These are phyloP conservation scores for Harlomillsia oculata DNA, from an alignment of 1,140 invertebrate species.

Conservation along the genomic window DNA sequence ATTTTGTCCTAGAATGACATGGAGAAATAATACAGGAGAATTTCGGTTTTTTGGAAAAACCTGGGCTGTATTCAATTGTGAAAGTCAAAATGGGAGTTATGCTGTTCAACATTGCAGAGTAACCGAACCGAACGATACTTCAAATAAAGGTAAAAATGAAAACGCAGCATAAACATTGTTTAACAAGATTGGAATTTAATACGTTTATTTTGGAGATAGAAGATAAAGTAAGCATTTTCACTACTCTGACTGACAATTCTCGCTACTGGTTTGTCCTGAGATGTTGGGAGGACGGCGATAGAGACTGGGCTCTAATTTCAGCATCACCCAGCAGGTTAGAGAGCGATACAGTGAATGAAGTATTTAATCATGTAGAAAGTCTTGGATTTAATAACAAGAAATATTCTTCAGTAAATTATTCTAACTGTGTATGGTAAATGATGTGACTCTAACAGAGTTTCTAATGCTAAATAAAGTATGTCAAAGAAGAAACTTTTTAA, in stretches of 20 bases:
- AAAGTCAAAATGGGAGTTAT: neutral
- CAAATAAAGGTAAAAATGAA: neutral
- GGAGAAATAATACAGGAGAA: neutral
- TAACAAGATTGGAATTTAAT: neutral
- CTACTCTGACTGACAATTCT: neutral
- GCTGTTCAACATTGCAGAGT: neutral
- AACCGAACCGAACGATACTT: neutral
- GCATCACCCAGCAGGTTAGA: neutral
- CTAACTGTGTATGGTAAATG: no score
- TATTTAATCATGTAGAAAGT: neutral
- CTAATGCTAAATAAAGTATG: no score
- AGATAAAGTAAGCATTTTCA: neutral
- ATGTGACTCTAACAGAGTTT: no score
- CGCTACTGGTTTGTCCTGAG: neutral
- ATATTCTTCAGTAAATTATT: no score
- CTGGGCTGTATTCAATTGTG: neutral
- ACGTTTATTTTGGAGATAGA: neutral
- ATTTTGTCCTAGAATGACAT: slow-evolving; percentile 6
- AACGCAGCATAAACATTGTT: neutral
- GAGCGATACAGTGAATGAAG: neutral
- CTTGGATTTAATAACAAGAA: slow-evolving; percentile 8
- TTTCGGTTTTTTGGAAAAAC: neutral
- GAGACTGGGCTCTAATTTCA: neutral
- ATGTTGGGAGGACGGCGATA: slow-evolving; percentile 2
- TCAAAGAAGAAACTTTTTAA: no score